Base-by-base conservation (phyloP, 2,888 invertebrate genomes). In the Aporophyla nigra region DNA sequence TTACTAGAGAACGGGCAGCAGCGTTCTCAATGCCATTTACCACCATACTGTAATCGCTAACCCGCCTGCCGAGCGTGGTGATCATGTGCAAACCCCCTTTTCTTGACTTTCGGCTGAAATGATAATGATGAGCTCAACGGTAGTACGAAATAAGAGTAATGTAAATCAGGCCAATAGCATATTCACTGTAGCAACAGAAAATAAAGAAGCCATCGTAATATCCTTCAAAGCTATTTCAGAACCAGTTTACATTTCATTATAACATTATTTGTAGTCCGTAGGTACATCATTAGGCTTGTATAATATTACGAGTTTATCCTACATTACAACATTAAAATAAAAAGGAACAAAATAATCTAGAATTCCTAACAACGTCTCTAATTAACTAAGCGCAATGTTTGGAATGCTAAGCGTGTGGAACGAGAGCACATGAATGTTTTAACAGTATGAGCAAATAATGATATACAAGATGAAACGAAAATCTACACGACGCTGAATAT, bases 361-460 rank as follows among this genome's bases (percentile, higher is more conserved):
- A 73, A 61, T 61, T 71, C 19, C 43, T 59, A 58, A 33, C 54
- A 66, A 62, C 5, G 51, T 40, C 27, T 49, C 5, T 81, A 69
- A 81, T 81, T 83, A 83, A 68, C 21, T 77, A 68, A 59, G 54
- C 61, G 27, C 24, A 59, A 33, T 59, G 59, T 74, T 66, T 53
- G 65, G 79, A 78, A 79, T 78, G n/a, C 56, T 54, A 78, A 83
- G 33, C 43, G 16, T 14, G 49, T 12, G 33, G 19, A 54, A 40
- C 51, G 59, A 27, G 78, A 10, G n/a, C 66, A 58, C 68, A 19
- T 78, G 58, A 46, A 78, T 53, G 71, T 67, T 68, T 49, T 16
- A 71, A 54, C 51, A 73, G 43, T 19, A 24, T 14, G 43, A 49
- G n/a, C 24, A 73, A 81, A 68, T 83, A 78, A 78, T 83, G 73